These are phyloP conservation scores for Ernsta delagoae DNA, from an alignment of 2,888 invertebrate genomes.

Conservation along the genomic window DNA sequence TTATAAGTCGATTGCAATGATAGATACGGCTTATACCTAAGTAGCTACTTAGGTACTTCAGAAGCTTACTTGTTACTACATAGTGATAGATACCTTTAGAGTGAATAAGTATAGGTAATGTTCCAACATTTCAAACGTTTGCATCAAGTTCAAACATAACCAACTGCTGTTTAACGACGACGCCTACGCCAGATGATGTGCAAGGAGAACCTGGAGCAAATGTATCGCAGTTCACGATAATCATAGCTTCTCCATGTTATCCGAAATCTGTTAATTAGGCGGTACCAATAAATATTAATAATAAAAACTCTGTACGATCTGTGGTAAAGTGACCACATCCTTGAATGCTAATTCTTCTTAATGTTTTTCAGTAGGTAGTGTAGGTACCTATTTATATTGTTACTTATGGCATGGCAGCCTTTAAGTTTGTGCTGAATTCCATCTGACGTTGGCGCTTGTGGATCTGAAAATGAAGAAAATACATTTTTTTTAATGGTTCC, in stretches of 20 bases:
- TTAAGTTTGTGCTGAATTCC: too few species aligned
- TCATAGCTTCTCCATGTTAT: constrained; percentile 4
- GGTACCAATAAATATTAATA: constrained; percentile 9
- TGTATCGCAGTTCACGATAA: constrained; percentile 6
- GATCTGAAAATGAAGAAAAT: background rate
- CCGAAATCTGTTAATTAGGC: background rate
- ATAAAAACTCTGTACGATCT: background rate
- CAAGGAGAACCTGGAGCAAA: background rate
- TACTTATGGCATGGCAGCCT: too few species aligned
- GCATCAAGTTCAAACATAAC: too few species aligned
- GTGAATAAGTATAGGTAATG: too few species aligned
- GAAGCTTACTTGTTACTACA: too few species aligned
- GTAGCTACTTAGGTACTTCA: too few species aligned
- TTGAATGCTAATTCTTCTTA: background rate
- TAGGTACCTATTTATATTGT: background rate
- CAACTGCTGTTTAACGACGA: background rate
- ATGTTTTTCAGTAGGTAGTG: background rate
- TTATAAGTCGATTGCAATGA: too few species aligned
- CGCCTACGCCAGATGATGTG: background rate
- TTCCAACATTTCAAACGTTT: too few species aligned
- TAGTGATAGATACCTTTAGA: too few species aligned
- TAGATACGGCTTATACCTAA: too few species aligned
- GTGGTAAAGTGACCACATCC: constrained; percentile 4
- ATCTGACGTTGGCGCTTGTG: background rate
- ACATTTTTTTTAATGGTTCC: too few species aligned